phyloP scores from a whole-genome alignment of 1,140 invertebrate genomes.

The Drosophila melanica region DNA sequence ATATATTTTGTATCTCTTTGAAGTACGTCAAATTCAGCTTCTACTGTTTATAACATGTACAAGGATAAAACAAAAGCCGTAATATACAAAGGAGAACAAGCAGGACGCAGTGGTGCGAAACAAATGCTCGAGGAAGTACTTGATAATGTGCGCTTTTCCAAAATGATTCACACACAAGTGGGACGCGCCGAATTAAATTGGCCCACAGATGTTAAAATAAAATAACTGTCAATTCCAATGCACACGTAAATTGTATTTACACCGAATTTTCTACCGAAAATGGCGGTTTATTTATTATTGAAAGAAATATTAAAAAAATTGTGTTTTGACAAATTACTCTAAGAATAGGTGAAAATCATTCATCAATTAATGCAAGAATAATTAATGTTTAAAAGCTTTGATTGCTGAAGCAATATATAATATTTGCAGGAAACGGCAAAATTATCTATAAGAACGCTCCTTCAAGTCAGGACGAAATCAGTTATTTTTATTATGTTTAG shows the following conservation, averaged over 20 bases:
- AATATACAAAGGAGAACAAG: conserved; percentile 19
- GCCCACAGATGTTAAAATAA: conserved; percentile 21
- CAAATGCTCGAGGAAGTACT: conserved; percentile 51
- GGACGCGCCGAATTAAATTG: conserved; percentile 29
- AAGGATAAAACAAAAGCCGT: background rate
- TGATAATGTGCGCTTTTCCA: conserved; percentile 70
- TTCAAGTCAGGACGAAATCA: too few relatives aligned
- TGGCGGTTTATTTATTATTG: too few relatives aligned
- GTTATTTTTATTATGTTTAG: too few relatives aligned
- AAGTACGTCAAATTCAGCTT: conserved; percentile 7
- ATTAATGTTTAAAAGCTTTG: too few relatives aligned
- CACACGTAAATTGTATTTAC: background rate
- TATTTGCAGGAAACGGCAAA: too few relatives aligned
- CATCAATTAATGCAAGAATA: too few relatives aligned
- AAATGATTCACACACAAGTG: conserved; percentile 58
- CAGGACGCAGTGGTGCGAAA: conserved; percentile 55
- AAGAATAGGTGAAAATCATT: too few relatives aligned
- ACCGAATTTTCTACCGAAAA: too few relatives aligned
- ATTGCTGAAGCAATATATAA: too few relatives aligned
- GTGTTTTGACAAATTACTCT: too few relatives aligned
- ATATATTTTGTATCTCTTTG: conserved; percentile 2
- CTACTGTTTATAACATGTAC: background rate
- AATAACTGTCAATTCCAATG: background rate
- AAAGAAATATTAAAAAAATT: too few relatives aligned
- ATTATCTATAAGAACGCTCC: too few relatives aligned